Evolutionary conservation across 2,113 vertebrate genomes (phyloP).

Genomic region (Sinosuthora webbiana): DNA sequence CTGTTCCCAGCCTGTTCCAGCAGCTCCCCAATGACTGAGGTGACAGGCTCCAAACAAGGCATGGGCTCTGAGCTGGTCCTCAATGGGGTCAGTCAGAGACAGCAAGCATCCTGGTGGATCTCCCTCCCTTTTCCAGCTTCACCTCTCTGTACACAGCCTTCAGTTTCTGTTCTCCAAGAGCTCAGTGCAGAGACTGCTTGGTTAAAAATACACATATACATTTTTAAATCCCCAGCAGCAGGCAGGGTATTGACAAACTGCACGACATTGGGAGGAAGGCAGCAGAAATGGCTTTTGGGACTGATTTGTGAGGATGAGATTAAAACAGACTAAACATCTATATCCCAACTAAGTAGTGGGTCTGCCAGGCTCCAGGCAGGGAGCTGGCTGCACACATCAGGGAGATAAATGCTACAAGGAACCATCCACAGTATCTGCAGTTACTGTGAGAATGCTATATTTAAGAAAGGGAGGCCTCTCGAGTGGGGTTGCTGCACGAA

Average conservation of each 20-base stretch:
- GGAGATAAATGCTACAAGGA: background rate
- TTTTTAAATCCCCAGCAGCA: background rate
- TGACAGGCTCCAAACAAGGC: constrained; percentile 2
- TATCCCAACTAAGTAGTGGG: background rate
- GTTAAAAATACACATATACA: background rate
- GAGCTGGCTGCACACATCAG: background rate
- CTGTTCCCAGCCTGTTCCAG: constrained; percentile 62
- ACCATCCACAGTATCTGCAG: background rate
- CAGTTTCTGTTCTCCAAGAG: background rate
- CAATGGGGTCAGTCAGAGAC: constrained; percentile 3
- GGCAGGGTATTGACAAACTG: background rate
- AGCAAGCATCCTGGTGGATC: background rate
- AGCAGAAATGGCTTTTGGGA: background rate
- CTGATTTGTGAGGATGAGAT: background rate
- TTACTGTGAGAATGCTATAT: background rate
- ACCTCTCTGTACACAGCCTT: background rate
- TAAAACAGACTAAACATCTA: background rate
- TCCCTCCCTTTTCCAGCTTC: background rate
- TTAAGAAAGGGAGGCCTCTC: background rate
- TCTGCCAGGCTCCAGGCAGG: background rate
- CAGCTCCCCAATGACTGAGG: constrained; percentile 8
- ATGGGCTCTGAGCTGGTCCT: background rate
- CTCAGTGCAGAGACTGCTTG: background rate
- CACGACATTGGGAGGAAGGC: background rate
- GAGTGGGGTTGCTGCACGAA: background rate